Percentiles rank a stretch among this genome's conserved stretches.
Conservation (phyloP, 2,797 vertebrate species). For the Artibeus jamaicensis region DNA sequence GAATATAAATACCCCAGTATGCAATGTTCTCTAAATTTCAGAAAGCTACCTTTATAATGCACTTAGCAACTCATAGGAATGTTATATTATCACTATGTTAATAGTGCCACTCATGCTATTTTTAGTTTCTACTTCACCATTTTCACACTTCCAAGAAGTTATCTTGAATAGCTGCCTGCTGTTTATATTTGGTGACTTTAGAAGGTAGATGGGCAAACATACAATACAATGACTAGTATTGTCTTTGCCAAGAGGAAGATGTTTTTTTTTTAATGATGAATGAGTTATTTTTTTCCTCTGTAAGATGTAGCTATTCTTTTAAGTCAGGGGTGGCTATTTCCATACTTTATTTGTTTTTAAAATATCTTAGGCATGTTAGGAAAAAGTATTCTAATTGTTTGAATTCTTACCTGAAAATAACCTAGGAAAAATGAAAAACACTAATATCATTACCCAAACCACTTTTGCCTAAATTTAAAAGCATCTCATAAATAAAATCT, state of each 20-base stretch:
- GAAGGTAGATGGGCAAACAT: constrained; percentile 19
- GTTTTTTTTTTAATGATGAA: background rate
- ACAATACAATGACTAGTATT: background rate
- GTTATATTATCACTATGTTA: background rate
- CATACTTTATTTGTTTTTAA: background rate
- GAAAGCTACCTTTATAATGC: background rate
- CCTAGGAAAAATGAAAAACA: constrained; percentile 64
- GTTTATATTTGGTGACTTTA: background rate
- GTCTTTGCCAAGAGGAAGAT: background rate
- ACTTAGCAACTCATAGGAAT: background rate
- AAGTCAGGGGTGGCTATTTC: background rate
- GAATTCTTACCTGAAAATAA: constrained; percentile 61
- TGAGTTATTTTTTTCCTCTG: background rate
- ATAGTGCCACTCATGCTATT: background rate
- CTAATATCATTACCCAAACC: constrained; percentile 1
- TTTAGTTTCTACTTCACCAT: background rate
- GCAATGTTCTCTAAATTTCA: background rate
- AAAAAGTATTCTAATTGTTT: constrained; percentile 37
- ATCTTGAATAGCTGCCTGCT: background rate
- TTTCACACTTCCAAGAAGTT: background rate
- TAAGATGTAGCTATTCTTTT: background rate
- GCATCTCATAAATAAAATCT: constrained; percentile 61
- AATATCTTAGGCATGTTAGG: background rate
- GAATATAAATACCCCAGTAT: background rate
- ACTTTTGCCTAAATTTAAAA: constrained; percentile 61